Base-by-base conservation (phyloP, 2,888 invertebrate species). In the Drosophila rellima region DNA sequence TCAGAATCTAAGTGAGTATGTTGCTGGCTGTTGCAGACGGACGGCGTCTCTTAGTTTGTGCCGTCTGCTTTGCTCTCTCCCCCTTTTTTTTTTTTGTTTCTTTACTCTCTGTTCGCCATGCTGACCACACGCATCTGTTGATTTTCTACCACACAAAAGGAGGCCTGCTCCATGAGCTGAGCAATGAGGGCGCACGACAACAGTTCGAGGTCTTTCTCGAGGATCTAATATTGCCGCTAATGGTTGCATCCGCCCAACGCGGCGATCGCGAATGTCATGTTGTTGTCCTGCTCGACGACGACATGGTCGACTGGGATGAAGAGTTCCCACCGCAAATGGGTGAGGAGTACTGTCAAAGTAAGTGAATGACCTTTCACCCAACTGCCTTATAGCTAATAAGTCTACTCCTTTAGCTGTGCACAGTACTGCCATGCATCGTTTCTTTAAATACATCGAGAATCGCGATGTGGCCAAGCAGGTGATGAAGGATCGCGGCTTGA, bases 241-340 rank as follows among this genome's bases (percentile, higher is more conserved):
- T 99, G 98, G 99, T 99, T 35, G 96, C 96, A 76, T 96, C 96
- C 0, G 97, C 97, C 0, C 95, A 98, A 93, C 94, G 98, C 61
- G 99, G 99, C 0, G 99, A 99, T 93, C 94, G 99, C 7, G 99
- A 99, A 92, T 99, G 99, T 92, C 99, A 99, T 92, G 97, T 99
- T 67, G 99, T 99, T 20, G 97, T 98, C 4, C 93, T 99, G 44
- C 93, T 98, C 39, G 99, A 99, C 90, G 99, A 99, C 86, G 99
- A 99, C 92, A 95, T 95, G 0, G 96, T 96, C 31, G 99, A 99
- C 90, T 99, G 99, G 99, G 99, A 99, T 91, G 98, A 98, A 90
- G 97, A 99, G 92, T 99, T 98, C 93, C 99, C 99, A 0, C 99
- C 99, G 0, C 99, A 99, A 93, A 99, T 99, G 98, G 99, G 99